Base-by-base conservation (phyloP, 2,888 invertebrate species). In the Cephus spinipes region DNA sequence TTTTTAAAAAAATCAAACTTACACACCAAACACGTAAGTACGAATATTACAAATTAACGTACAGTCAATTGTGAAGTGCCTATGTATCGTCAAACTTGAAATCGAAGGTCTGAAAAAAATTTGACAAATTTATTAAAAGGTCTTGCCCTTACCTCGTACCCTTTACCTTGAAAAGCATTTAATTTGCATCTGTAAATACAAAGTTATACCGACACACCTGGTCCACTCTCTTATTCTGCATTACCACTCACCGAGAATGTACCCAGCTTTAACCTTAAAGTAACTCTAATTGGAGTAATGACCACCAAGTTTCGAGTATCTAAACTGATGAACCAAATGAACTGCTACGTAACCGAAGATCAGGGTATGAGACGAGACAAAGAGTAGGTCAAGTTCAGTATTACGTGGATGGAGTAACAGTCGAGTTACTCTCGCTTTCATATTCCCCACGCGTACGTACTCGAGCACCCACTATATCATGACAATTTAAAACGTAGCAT, bases 371-470 rank as follows among this genome's bases (percentile, higher is more conserved):
- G 81, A 78, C 81, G 81, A 77, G 81, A 84, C 83, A 80, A 84
- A 85, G 83, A 88, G 86, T 87, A 79, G 88, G 88, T 88, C 88
- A 88, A 88, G 88, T 88, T 88, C 84, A 87, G 78, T 78, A 77
- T 83, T 83, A 86, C 84, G 83, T 85, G 85, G 82, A 83, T 83
- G 82, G 82, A 85, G 83, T 84, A 86, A 77, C 55, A 71, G 55
- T 80, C 68, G 77, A 83, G 82, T 80, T 81, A 85, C 86, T 85
- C 83, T 86, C 80, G 77, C 84, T 87, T 84, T 86, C 86, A 82
- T 85, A 84, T 81, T 81, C 80, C 40, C 73, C 73, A 71, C 32
- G 76, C 76, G 80, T 80, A 79, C 69, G 75, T 75, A 30, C 71
- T 55, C 34, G n/a, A 30, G 35, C 74, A 74, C 33, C 31, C 32